Evolutionary conservation across 2,888 invertebrate species (phyloP).

Genomic region (Parnassius apollo): DNA sequence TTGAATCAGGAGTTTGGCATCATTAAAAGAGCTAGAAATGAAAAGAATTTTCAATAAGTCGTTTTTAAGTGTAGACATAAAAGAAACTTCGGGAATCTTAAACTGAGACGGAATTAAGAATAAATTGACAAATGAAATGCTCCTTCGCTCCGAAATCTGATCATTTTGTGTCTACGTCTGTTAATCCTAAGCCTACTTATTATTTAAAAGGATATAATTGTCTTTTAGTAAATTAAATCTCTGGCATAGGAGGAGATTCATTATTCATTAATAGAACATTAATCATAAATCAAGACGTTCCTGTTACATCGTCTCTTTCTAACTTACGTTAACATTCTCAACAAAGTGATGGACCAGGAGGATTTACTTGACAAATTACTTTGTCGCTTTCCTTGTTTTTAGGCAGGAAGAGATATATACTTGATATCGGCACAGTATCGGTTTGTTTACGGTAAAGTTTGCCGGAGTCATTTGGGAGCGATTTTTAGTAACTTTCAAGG

Average conservation of each 20-base stretch:
- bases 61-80: constrained; percentile 17
- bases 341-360: constrained; percentile 54
- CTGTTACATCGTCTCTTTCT: constrained; percentile 35
- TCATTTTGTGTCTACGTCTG: constrained; percentile 33
- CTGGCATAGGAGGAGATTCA: constrained; percentile 44
- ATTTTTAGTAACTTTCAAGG: constrained; percentile 74
- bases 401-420: constrained; percentile 37
- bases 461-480: constrained; percentile 66
- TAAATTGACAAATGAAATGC: constrained; percentile 26
- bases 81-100: constrained; percentile 18
- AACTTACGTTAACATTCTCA: constrained; percentile 45
- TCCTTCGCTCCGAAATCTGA: constrained; percentile 26
- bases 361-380: constrained; percentile 79
- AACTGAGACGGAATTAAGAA: constrained; percentile 23
- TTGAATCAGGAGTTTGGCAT: too few species aligned
- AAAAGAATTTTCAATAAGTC: constrained; percentile 23
- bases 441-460: constrained; percentile 67
- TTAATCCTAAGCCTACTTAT: constrained; percentile 33
- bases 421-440: constrained; percentile 53
- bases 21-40: constrained; percentile 7
- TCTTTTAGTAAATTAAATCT: constrained; percentile 47
- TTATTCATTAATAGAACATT: constrained; percentile 62
- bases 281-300: constrained; percentile 50
- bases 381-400: constrained; percentile 69
- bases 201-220: constrained; percentile 36